These are phyloP conservation scores for Melanogrammus aeglefinus DNA, from an alignment of 2,797 vertebrate species.

Conservation along the genomic window DNA sequence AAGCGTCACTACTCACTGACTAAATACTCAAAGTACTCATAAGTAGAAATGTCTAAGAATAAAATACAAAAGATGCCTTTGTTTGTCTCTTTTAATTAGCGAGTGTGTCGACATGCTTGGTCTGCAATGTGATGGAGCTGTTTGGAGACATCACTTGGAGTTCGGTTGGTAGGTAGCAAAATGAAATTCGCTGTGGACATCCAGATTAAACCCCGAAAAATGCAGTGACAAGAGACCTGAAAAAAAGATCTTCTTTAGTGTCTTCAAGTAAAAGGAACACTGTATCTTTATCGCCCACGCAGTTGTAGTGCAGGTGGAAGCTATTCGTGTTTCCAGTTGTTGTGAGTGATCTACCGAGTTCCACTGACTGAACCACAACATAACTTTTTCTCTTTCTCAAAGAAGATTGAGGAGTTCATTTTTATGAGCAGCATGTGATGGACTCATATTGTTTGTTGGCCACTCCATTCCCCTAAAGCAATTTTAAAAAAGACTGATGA, in stretches of 20 bases:
- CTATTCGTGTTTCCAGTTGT: background rate
- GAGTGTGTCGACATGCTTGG: background rate
- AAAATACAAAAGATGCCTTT: background rate
- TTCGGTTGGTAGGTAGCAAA: background rate
- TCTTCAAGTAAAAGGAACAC: background rate
- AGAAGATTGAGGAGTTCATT: conserved; percentile 1
- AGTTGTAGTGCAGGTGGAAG: background rate
- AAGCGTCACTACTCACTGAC: background rate
- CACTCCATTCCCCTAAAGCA: background rate
- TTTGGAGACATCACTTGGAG: background rate
- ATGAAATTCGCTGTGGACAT: background rate
- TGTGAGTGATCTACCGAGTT: background rate
- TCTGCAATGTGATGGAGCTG: background rate
- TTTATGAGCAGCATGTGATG: background rate
- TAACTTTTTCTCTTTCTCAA: background rate
- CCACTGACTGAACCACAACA: background rate
- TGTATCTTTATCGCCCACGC: background rate
- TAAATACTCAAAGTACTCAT: background rate
- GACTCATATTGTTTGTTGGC: conserved; percentile 1
- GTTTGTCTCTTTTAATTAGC: background rate
- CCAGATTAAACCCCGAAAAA: background rate
- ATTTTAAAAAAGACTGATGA: background rate
- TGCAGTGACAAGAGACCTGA: background rate
- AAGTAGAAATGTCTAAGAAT: background rate
- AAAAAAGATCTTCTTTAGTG: background rate